Percentiles rank a stretch among this genome's conserved stretches.
Evolutionary conservation across 2,797 vertebrate species (phyloP).

Genomic region (Amblyraja radiata): DNA sequence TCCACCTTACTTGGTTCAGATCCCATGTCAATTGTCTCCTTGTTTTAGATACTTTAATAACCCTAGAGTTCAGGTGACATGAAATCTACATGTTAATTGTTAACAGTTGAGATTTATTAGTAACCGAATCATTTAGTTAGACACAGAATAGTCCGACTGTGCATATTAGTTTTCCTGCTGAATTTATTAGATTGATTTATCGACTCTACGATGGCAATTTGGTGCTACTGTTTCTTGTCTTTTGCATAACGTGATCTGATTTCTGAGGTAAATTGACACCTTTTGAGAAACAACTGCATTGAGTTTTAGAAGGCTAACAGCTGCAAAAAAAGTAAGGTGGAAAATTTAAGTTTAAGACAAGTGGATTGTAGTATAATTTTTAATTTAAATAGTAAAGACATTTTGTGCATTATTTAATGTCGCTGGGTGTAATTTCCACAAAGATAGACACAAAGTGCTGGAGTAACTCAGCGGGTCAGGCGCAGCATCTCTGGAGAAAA

Average conservation of each 20-base stretch:
- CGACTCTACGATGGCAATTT: neutral
- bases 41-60: conserved; percentile 34
- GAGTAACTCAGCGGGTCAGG: too few species aligned
- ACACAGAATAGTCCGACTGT: neutral
- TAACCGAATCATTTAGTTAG: neutral
- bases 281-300: neutral
- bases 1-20: conserved; percentile 28
- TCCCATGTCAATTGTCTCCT: conserved; percentile 28
- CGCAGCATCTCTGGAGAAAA: too few species aligned
- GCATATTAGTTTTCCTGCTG: neutral
- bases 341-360: neutral
- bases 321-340: neutral
- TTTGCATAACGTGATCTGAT: neutral
- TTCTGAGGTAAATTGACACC: neutral
- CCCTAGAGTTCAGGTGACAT: conserved; percentile 25
- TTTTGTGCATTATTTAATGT: neutral
- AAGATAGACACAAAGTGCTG: neutral
- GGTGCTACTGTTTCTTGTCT: neutral
- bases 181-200: conserved; percentile 12
- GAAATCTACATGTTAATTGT: conserved; percentile 35
- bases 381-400: neutral
- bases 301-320: neutral
- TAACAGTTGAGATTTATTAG: neutral
- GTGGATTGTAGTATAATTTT: neutral
- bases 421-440: neutral